phyloP scores from a whole-genome alignment of 2,113 vertebrate genomes.

The Oreotragus oreotragus region DNA sequence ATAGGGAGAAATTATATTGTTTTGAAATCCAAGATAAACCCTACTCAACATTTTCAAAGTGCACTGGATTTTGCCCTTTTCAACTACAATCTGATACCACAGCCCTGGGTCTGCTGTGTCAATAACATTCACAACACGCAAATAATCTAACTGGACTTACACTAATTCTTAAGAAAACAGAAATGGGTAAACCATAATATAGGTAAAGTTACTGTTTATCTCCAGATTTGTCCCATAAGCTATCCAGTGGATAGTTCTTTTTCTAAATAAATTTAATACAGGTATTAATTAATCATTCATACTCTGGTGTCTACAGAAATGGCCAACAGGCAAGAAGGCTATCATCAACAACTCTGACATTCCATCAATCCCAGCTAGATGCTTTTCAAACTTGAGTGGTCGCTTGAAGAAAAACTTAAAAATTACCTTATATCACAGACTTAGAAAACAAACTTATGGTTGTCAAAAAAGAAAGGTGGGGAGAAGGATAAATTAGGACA shows the following conservation, averaged over 20 bases:
- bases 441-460: not conserved
- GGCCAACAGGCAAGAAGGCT: not conserved
- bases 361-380: not conserved
- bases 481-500: not conserved
- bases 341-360: not conserved
- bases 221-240: not conserved
- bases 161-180: conserved; percentile 18
- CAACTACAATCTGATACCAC: not conserved
- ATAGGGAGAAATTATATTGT: not conserved
- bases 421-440: conserved; percentile 88
- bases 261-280: conserved; percentile 8
- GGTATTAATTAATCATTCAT: not conserved
- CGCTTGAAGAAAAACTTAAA: not conserved
- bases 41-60: not conserved
- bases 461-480: not conserved
- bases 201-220: not conserved
- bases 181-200: not conserved
- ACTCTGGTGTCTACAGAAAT: not conserved
- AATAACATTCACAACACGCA: conserved; percentile 11
- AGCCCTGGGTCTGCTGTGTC: not conserved
- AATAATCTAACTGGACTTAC: not conserved
- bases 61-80: not conserved
- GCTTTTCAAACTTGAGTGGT: not conserved
- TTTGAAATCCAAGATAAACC: conserved; percentile 17
- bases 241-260: not conserved